Evolutionary conservation across 2,113 vertebrate species (phyloP).

Genomic region (Electrona antarctica): DNA sequence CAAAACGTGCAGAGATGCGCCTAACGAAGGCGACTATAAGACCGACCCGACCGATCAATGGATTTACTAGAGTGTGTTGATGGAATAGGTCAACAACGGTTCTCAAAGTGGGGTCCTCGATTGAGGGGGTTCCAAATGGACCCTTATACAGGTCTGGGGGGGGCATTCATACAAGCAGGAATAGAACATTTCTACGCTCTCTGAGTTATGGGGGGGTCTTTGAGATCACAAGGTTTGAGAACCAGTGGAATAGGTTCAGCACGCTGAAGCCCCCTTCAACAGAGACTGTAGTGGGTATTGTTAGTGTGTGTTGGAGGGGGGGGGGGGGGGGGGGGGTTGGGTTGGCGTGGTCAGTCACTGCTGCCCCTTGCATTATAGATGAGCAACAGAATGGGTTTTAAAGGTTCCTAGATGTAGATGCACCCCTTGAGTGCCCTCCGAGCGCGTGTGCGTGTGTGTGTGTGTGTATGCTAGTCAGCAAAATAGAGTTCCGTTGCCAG

Average conservation of each 20-base stretch:
- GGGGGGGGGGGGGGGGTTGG: slow-evolving; percentile 3
- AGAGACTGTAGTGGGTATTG: background rate
- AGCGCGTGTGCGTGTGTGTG: slow-evolving; percentile 33
- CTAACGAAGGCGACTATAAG: too few relatives aligned
- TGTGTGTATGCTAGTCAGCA: slow-evolving; percentile 29
- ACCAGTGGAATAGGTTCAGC: slow-evolving; percentile 15
- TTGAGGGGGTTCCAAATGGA: too few relatives aligned
- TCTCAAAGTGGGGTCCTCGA: too few relatives aligned
- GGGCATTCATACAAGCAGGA: too few relatives aligned
- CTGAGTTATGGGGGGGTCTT: too few relatives aligned
- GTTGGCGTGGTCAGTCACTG: slow-evolving; percentile 33
- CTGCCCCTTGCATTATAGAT: slow-evolving; percentile 60
- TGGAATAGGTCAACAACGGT: too few relatives aligned
- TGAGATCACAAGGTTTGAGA: too few relatives aligned
- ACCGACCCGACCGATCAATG: too few relatives aligned
- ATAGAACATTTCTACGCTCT: too few relatives aligned
- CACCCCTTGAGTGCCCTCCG: slow-evolving; percentile 38
- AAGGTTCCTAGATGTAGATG: slow-evolving; percentile 17
- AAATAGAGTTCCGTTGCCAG: slow-evolving; percentile 28
- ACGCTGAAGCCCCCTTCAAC: background rate
- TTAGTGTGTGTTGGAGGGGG: slow-evolving; percentile 17
- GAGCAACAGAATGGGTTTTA: slow-evolving; percentile 46
- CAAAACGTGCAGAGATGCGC: too few relatives aligned
- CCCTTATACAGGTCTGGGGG: too few relatives aligned
- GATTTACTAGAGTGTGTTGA: too few relatives aligned